Percentiles rank a stretch among this genome's conserved stretches.
These are phyloP conservation scores for Callaeas wilsoni DNA, from an alignment of 2,113 vertebrate species.

Conservation along the genomic window DNA sequence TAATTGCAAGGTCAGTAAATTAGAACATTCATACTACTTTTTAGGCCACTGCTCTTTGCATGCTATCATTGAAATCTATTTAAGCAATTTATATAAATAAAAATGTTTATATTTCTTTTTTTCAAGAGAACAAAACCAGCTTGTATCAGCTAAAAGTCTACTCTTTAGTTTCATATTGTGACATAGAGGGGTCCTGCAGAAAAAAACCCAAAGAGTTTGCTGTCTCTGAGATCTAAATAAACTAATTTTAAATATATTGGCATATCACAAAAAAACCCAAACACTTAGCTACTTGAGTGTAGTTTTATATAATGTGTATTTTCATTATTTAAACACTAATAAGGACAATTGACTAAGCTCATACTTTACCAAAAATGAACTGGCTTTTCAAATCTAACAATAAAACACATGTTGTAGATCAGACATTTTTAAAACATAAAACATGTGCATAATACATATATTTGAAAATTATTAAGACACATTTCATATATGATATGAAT, in stretches of 20 bases:
- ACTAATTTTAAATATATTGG: background rate
- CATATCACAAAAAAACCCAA: background rate
- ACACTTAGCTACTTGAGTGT: background rate
- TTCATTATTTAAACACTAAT: background rate
- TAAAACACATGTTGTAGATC: background rate
- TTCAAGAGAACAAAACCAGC: background rate
- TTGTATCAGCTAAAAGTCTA: background rate
- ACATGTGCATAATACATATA: background rate
- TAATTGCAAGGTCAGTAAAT: conserved; percentile 1
- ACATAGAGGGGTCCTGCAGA: background rate
- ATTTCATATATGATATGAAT: background rate
- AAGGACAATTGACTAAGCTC: background rate
- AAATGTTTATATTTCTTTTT: too few species aligned
- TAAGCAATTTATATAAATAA: background rate
- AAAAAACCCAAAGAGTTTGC: background rate
- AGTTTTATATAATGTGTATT: background rate
- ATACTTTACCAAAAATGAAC: background rate
- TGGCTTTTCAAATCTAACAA: background rate
- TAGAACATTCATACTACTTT: background rate
- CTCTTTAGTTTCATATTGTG: background rate
- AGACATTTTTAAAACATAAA: background rate
- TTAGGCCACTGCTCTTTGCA: background rate
- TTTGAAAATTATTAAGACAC: background rate
- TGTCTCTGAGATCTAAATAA: background rate
- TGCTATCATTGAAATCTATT: background rate